Conservation (phyloP, 2,888 invertebrate species). For the Steromphala cineraria region DNA sequence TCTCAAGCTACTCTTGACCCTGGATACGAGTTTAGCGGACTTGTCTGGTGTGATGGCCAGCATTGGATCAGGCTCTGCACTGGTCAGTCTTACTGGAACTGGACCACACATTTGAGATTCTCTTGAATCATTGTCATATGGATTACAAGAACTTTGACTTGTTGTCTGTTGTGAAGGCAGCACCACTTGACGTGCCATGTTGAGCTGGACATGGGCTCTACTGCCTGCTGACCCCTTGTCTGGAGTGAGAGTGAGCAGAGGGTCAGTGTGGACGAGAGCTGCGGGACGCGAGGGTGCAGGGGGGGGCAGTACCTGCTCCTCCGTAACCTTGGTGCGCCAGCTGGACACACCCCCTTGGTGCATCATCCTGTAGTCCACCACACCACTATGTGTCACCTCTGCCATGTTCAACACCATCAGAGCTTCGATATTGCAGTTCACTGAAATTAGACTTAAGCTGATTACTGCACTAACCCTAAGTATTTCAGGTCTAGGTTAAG, state of each 20-base stretch:
- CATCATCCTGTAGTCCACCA: not conserved
- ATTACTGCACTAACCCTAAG: too few relatives aligned
- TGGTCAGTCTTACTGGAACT: too few relatives aligned
- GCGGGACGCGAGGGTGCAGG: not conserved
- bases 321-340: not conserved
- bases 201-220: too few relatives aligned
- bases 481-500: too few relatives aligned
- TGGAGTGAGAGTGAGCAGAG: not conserved
- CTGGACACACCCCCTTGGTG: not conserved
- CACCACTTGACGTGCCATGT: too few relatives aligned
- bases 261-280: not conserved
- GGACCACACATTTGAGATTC: too few relatives aligned
- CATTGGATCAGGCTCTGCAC: constrained; percentile 47
- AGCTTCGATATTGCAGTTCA: not conserved
- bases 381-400: not conserved
- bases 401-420: not conserved
- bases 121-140: too few relatives aligned
- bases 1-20: constrained; percentile 27
- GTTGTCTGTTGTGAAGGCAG: too few relatives aligned
- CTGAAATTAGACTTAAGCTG: not conserved
- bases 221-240: not conserved
- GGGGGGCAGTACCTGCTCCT: not conserved
- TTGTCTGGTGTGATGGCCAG: constrained; percentile 62
- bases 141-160: too few relatives aligned
- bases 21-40: constrained; percentile 1